Evolutionary conservation across 2,113 vertebrate genomes (phyloP).

Genomic region (Lipotes vexillifer): DNA sequence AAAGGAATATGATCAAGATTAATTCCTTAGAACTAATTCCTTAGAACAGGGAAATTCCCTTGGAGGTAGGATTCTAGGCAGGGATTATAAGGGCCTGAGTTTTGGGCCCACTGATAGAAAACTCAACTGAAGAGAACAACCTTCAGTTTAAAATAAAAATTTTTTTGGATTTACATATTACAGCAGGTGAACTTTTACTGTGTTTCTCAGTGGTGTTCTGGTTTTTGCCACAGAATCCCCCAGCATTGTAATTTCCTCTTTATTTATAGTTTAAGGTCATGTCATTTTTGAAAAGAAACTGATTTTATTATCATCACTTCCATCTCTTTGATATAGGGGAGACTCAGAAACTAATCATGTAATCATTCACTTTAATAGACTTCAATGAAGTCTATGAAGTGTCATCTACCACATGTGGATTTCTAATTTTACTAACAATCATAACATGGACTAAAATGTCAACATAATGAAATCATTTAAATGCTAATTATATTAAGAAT

Average conservation of each 20-base stretch:
- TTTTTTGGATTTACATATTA: neutral
- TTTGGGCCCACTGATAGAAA: neutral
- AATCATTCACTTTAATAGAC: slow-evolving; percentile 41
- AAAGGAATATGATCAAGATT: neutral
- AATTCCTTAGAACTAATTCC: neutral
- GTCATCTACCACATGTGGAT: slow-evolving; percentile 23
- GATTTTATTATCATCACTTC: neutral
- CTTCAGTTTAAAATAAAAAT: slow-evolving; percentile 15
- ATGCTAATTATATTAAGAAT: slow-evolving; percentile 25
- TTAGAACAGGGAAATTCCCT: neutral
- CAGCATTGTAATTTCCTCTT: neutral
- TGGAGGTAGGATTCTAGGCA: neutral
- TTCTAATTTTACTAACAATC: slow-evolving; percentile 52
- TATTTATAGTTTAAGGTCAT: neutral
- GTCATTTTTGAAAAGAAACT: slow-evolving; percentile 1
- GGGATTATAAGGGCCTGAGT: neutral
- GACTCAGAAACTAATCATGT: slow-evolving; percentile 8
- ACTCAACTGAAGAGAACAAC: neutral
- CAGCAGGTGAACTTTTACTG: neutral
- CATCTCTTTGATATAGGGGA: slow-evolving; percentile 8
- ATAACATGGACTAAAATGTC: slow-evolving; percentile 27
- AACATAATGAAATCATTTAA: slow-evolving; percentile 20
- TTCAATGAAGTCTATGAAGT: slow-evolving; percentile 17
- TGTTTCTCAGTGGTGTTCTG: neutral
- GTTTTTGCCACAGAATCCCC: neutral